Evolutionary conservation across 1,140 invertebrate species (phyloP), one percentile per base, ranked within the genome.

Genomic region (Meloidogyne chitwoodi): DNA sequence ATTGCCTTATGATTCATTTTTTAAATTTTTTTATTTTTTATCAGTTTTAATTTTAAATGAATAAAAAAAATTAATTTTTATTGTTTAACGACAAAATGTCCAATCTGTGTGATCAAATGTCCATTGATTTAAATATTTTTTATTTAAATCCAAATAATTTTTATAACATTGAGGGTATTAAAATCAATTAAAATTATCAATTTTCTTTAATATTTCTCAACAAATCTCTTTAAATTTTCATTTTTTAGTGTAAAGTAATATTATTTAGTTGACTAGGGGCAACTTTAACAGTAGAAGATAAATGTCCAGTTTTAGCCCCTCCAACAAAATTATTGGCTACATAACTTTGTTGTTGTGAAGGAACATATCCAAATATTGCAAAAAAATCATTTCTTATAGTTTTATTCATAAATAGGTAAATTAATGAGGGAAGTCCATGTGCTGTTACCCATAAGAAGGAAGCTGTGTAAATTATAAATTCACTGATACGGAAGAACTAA

Each of bases 401-500:
- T 29, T 74, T 67, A 63, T 75, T 75, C 74, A 75, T 75, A 63
- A 63, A 22, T 27, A 75, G 48, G 26, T 75, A 75, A 61, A 75
- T 75, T 26, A 75, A 27, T 22, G 74, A 67, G 22, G 74, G 74
- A 16, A 75, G 64, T 31, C 74, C 74, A 22, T 75, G 74, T 1
- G 74, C 74, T n/a, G 48, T 62, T 2, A 75, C 65, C 74, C 74
- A 75, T 3, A 67, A 27, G 22, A 75, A 75, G 2, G 64, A 74
- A 63, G 26, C 74, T 10, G 24, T 24, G n/a, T 44, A 67, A 34
- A 75, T 75, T 34, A 75, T 31, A 4, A 27, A 24, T 29, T 69
- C 64, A 27, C 56, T 66, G 19, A 75, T 74, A 29, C 65, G 74
- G 22, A 75, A 75, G 70, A 69, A 75, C 64, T 56, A 0, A 56